Conservation (phyloP, 2,888 invertebrate species). For the Penaeus monodon region DNA sequence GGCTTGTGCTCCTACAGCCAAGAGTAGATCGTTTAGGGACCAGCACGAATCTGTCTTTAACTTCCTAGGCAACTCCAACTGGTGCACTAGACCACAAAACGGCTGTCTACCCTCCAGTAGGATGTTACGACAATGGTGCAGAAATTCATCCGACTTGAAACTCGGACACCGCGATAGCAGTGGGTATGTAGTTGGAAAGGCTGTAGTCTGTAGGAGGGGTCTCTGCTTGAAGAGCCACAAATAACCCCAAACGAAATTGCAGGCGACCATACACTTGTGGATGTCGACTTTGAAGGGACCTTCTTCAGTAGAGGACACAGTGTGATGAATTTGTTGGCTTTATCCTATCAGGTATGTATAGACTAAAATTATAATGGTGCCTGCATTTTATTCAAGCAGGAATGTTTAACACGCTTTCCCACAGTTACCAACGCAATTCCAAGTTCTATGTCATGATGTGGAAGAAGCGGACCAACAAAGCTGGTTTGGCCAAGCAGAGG, state of each 20-base stretch:
- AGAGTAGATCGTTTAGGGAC: background rate
- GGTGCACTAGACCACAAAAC: constrained; percentile 92
- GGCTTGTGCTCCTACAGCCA: too few species aligned
- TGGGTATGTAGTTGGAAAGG: constrained; percentile 74
- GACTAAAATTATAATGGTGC: too few species aligned
- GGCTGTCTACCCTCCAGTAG: constrained; percentile 92
- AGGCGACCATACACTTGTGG: constrained; percentile 84
- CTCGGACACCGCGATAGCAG: constrained; percentile 94
- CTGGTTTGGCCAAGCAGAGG: constrained; percentile 79
- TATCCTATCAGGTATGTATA: constrained; percentile 83
- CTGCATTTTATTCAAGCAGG: too few species aligned
- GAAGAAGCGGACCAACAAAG: constrained; percentile 85
- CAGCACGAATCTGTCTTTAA: too few species aligned
- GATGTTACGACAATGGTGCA: constrained; percentile 91
- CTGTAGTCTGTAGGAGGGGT: too few species aligned
- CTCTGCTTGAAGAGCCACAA: too few species aligned
- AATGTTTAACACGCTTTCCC: constrained; percentile 11
- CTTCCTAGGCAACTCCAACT: constrained; percentile 82
- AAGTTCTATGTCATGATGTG: constrained; percentile 96
- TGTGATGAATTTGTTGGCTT: constrained; percentile 97
- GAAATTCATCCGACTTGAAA: constrained; percentile 93
- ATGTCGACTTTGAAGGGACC: constrained; percentile 95
- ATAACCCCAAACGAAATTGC: background rate
- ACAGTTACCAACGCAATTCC: constrained; percentile 88
- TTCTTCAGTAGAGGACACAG: constrained; percentile 90